Conservation (phyloP, 1,140 invertebrate species). For the Diabrotica virgifera region DNA sequence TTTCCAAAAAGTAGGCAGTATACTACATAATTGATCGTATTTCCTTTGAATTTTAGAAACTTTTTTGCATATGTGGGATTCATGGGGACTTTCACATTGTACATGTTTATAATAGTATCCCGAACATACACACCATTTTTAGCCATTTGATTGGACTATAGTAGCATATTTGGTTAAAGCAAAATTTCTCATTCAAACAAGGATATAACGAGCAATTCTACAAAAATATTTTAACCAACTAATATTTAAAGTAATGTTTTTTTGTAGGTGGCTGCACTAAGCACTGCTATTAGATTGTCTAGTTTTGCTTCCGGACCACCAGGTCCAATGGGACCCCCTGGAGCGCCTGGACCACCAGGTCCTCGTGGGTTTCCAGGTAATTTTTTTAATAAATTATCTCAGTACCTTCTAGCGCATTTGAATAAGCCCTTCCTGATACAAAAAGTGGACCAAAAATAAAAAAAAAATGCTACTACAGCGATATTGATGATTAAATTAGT, state of each 20-base stretch:
- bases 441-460: too few species aligned
- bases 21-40: too few species aligned
- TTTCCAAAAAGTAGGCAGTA: too few species aligned
- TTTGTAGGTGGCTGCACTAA: slow-evolving; percentile 55
- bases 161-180: not conserved
- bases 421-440: too few species aligned
- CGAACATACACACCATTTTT: too few species aligned
- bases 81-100: too few species aligned
- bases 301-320: slow-evolving; percentile 56
- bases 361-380: slow-evolving; percentile 49
- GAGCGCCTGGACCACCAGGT: slow-evolving; percentile 56
- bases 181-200: not conserved
- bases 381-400: not conserved
- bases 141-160: too few species aligned
- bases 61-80: too few species aligned
- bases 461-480: too few species aligned
- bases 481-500: not conserved
- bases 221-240: not conserved
- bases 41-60: too few species aligned
- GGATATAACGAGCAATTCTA: not conserved
- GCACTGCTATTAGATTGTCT: slow-evolving; percentile 56
- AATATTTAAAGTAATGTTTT: not conserved
- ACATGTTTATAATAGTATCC: too few species aligned
- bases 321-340: slow-evolving; percentile 57
- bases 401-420: too few species aligned